A percentile compares a stretch with the other conserved stretches of the same genome.
phyloP scores from a whole-genome alignment of 2,888 invertebrate species.

The Acanthococcus lagerstroemiae region DNA sequence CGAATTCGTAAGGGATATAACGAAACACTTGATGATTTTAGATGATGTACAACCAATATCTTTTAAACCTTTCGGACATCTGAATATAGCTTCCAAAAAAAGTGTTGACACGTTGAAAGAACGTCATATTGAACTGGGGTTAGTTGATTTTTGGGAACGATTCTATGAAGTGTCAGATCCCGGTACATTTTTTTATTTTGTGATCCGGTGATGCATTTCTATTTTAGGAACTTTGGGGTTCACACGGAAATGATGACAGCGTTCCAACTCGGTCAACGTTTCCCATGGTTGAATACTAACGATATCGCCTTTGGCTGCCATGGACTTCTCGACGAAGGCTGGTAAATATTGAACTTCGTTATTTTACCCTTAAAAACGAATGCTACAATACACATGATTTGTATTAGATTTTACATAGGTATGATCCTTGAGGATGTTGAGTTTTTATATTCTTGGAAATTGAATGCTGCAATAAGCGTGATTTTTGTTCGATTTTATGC shows the following conservation, averaged over 20 bases:
- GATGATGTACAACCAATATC: slow-evolving; percentile 51
- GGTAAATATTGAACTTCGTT: slow-evolving; percentile 45
- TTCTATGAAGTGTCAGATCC: too few relatives aligned
- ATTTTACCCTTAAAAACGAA: too few relatives aligned
- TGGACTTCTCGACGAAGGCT: slow-evolving; percentile 82
- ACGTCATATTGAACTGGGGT: slow-evolving; percentile 58
- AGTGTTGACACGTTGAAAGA: slow-evolving; percentile 60
- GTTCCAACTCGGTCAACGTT: slow-evolving; percentile 58
- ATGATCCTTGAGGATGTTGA: too few relatives aligned
- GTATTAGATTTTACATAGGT: too few relatives aligned
- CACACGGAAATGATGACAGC: slow-evolving; percentile 62
- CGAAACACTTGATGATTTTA: slow-evolving; percentile 51
- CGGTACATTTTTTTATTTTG: too few relatives aligned
- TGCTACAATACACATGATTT: too few relatives aligned
- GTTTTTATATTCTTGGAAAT: too few relatives aligned
- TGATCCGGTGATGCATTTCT: too few relatives aligned
- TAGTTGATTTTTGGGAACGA: too few relatives aligned
- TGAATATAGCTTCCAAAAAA: slow-evolving; percentile 69
- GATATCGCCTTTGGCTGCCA: slow-evolving; percentile 69
- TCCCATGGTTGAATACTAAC: slow-evolving; percentile 83
- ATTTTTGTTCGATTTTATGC: too few relatives aligned
- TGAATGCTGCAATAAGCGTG: too few relatives aligned
- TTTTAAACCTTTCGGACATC: slow-evolving; percentile 78
- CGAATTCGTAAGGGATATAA: slow-evolving; percentile 73
- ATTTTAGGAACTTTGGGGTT: slow-evolving; percentile 43